Conservation (phyloP, 2,113 vertebrate genomes). For the Microcebus ravelobensis region DNA sequence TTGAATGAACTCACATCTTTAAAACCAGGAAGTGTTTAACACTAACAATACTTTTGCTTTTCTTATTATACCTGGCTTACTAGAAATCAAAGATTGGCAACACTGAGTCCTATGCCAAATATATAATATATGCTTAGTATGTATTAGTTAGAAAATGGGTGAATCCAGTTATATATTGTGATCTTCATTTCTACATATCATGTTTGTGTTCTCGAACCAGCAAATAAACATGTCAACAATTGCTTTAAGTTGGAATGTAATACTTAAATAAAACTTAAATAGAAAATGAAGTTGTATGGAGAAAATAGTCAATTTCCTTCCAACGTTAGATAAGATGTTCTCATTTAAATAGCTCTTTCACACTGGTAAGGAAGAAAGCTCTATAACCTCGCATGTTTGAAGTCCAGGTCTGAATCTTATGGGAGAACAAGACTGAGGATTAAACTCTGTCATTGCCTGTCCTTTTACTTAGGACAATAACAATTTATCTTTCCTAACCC, state of each 20-base stretch:
- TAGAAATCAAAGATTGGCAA: not conserved
- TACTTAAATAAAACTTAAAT: conserved; percentile 39
- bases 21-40: not conserved
- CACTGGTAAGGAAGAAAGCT: conserved; percentile 47
- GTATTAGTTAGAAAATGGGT: not conserved
- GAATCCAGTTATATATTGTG: not conserved
- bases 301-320: conserved; percentile 22
- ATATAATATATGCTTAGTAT: not conserved
- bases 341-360: conserved; percentile 58
- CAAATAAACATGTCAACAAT: not conserved
- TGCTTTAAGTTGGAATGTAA: not conserved
- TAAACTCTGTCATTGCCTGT: conserved; percentile 66
- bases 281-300: conserved; percentile 14
- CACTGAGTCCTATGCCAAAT: not conserved
- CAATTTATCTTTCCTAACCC: conserved; percentile 73
- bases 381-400: conserved; percentile 36
- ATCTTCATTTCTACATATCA: not conserved
- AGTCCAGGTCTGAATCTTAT: too few relatives aligned
- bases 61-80: not conserved
- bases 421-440: conserved; percentile 70
- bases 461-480: conserved; percentile 78
- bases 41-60: not conserved
- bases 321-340: conserved; percentile 14
- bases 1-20: not conserved
- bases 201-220: not conserved